A percentile compares a stretch with the other conserved stretches of the same genome.
These are phyloP conservation scores for Agrilus biguttatus DNA, from an alignment of 2,888 invertebrate species.

Conservation along the genomic window DNA sequence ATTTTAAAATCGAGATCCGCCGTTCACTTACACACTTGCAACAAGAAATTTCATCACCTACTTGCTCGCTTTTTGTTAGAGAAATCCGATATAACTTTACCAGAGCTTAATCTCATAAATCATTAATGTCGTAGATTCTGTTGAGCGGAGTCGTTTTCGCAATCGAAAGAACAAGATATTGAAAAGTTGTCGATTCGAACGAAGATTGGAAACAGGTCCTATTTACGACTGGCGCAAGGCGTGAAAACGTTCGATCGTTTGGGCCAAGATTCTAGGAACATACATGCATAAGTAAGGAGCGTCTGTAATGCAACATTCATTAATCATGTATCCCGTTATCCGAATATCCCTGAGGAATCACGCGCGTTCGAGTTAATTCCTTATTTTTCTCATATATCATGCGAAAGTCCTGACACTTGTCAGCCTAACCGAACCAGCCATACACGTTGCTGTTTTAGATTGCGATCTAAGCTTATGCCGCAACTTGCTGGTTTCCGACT, in stretches of 20 bases:
- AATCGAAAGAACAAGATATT: no score
- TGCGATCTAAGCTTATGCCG: conserved; percentile 13
- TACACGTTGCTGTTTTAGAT: conserved; percentile 10
- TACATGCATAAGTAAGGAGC: conserved; percentile 23
- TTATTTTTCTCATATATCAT: conserved; percentile 32
- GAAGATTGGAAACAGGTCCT: no score
- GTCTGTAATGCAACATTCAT: conserved; percentile 22
- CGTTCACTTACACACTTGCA: no score
- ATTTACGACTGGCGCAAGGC: no score
- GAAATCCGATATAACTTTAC: no score
- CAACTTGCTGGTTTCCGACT: conserved; percentile 7
- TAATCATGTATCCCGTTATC: conserved; percentile 26
- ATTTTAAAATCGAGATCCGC: no score
- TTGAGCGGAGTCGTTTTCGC: no score
- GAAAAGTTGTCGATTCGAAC: no score
- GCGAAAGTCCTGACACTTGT: conserved; percentile 27
- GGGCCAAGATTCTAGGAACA: conserved; percentile 15
- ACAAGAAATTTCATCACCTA: no score
- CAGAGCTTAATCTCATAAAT: no score
- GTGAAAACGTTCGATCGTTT: conserved; percentile 9
- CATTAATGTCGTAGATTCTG: no score
- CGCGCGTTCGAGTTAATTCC: conserved; percentile 22
- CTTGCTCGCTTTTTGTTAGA: no score
- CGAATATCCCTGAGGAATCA: conserved; percentile 16
- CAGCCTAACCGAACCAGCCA: conserved; percentile 18